A percentile compares a stretch with the other conserved stretches of the same genome.
These are phyloP conservation scores for Plebejus argus DNA, from an alignment of 2,888 invertebrate species.

Conservation along the genomic window DNA sequence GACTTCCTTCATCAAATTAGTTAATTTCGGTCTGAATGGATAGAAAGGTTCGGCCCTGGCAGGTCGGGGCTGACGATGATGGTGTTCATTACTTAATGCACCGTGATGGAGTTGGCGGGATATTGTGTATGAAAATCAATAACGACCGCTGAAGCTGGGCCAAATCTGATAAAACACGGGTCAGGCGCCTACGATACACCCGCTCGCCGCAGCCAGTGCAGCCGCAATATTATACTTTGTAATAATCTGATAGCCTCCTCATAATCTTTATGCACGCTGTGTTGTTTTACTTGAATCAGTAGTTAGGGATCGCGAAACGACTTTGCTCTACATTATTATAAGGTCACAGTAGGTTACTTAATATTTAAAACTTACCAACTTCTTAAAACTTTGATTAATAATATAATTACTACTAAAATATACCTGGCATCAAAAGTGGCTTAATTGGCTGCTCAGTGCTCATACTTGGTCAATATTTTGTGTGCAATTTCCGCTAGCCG, in stretches of 20 bases:
- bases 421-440: background rate
- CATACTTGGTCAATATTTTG: background rate
- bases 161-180: slow-evolving; percentile 25
- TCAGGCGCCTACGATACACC: background rate
- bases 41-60: background rate
- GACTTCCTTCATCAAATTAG: no score
- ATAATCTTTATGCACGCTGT: background rate
- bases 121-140: slow-evolving; percentile 24
- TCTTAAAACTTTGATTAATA: background rate
- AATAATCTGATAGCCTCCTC: background rate
- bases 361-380: background rate
- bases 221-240: background rate
- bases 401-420: no score
- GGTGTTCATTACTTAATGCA: slow-evolving; percentile 1
- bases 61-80: background rate
- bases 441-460: background rate
- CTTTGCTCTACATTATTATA: no score
- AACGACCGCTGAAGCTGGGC: slow-evolving; percentile 14
- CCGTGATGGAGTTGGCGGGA: background rate
- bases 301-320: no score
- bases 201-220: background rate
- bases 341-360: no score
- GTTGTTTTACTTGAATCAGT: background rate
- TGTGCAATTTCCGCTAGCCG: background rate
- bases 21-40: no score